Base-by-base conservation (phyloP, 2,113 vertebrate species). In the Illadopsis cleaveri region DNA sequence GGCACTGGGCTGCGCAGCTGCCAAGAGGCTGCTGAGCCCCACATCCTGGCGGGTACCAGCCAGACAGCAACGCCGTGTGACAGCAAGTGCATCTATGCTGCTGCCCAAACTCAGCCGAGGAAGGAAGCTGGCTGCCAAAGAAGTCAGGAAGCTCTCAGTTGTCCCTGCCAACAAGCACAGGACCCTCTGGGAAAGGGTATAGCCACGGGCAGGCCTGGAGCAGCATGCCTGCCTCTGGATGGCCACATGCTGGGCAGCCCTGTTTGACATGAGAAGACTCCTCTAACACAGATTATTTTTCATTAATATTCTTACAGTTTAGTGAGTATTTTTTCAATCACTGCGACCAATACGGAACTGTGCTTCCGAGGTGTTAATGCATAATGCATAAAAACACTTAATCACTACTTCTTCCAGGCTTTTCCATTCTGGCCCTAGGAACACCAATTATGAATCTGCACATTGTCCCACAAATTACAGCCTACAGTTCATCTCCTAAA, bases 161-260 rank as follows among this genome's bases (percentile, higher is more conserved):
- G 47, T 80, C 50, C 60, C 38, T 30, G 51, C 24, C 45, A 0
- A 1, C 35, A 38, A 19, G 28, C 56, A 28, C 0, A 28, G 42
- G 18, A 20, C 31, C 8, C n/a, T 31, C 25, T 28, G 47, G 15
- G 3, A 51, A 80, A 70, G 44, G 37, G 9, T 0, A 38, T 8
- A 27, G 88, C 65, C 68, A 28, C 24, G 37, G n/a, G n/a, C 56
- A 75, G 82, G 68, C 30, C 54, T 1, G 3, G 66, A 73, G 69
- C n/a, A 2, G 2, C 31, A 20, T 1, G 12, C 1, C 9, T 5
- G 4, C 22, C 12, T 40, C 38, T 8, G 18, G 5, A 40, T 4
- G n/a, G n/a, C n/a, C 11, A 8, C 22, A 5, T 0, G 1, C 1
- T 8, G 21, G 31, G 21, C 47, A 69, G 16, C 25, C 19, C 40